A percentile compares a stretch with the other conserved stretches of the same genome.
These are phyloP conservation scores for Drosophila serrata DNA, from an alignment of 1,140 invertebrate species.

Conservation along the genomic window DNA sequence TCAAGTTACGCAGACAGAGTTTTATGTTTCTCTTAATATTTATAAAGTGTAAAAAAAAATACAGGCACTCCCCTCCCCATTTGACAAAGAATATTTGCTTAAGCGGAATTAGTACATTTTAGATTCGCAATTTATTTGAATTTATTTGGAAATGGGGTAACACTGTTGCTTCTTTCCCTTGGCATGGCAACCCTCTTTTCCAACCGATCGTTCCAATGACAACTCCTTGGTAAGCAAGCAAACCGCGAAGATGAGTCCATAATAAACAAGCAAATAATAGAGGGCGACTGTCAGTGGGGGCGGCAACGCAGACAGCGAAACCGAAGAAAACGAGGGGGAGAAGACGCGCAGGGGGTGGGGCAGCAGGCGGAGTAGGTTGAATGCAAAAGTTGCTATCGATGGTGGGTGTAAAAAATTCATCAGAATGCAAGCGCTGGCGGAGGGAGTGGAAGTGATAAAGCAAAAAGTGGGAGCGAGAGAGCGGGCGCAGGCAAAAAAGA, in stretches of 20 bases:
- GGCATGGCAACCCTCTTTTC: constrained; percentile 27
- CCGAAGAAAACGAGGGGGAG: constrained; percentile 10
- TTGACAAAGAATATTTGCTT: no score
- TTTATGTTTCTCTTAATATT: neutral
- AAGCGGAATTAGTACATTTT: neutral
- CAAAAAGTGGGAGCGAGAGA: constrained; percentile 28
- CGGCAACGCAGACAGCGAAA: constrained; percentile 43
- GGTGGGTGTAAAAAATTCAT: constrained; percentile 77
- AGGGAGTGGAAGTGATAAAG: constrained; percentile 47
- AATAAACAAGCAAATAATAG: constrained; percentile 60
- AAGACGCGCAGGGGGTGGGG: constrained; percentile 10
- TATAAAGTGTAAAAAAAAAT: neutral
- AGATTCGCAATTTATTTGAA: neutral
- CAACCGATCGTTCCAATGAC: constrained; percentile 47
- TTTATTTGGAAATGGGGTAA: neutral
- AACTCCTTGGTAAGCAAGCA: constrained; percentile 34
- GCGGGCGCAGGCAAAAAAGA: constrained; percentile 25
- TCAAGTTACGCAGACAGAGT: neutral
- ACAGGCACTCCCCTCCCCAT: no score
- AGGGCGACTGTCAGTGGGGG: constrained; percentile 66
- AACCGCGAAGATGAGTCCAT: constrained; percentile 58
- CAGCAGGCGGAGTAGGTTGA: constrained; percentile 35
- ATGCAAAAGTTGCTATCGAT: constrained; percentile 71
- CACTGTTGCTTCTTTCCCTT: neutral
- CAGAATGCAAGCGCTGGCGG: constrained; percentile 61